Evolutionary conservation across 2,797 vertebrate species (phyloP), one percentile per base, ranked within the genome.

Genomic region (Lophius americanus): DNA sequence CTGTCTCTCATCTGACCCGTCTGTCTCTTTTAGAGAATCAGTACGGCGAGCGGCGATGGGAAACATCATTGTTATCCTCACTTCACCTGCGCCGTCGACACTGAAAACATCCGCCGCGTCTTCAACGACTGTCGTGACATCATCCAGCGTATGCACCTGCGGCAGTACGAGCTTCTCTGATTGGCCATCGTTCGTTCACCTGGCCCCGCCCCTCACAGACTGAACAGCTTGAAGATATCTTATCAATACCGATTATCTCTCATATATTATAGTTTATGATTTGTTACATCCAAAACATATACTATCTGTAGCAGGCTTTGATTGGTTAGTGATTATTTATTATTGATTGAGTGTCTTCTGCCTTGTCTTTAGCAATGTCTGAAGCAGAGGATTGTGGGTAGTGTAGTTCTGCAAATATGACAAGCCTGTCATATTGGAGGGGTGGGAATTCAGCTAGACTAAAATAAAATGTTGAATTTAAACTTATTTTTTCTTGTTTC

Each of bases 121-220:
- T 99, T 98, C 93, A 97, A 97, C 58, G 96, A 99, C 93, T 99
- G 97, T 70, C 96, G 97, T 6, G 97, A 99, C 92, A 99, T 99
- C 93, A 99, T 99, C 78, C 97, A 99, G 84, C 92, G 97, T 60
- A 98, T 98, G 96, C 97, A 99, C 68, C 95, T 99, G 78, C 94
- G 96, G 60, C 96, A 98, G 91, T 98, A 99, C 7, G 97, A 98
- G 92, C 96, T 99, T 78, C 95, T 99, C 90, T 99, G 95, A 96
- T 92, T 91, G 92, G 88, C 78, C 64, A 71, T 10, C 79, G 86
- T 80, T 70, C 62, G 5, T 7, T 47, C 2, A 7, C 37, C 10
- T 54, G 38, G 8, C 38, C 10, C 65, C 0, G 2, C 37, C 60
- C 36, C 10, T 23, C 52, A 32, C 6, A 44, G 48, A 61, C 51